Evolutionary conservation across 2,888 invertebrate genomes (phyloP), one percentile per base, ranked within the genome.

Genomic region (Drosophila mulleri): DNA sequence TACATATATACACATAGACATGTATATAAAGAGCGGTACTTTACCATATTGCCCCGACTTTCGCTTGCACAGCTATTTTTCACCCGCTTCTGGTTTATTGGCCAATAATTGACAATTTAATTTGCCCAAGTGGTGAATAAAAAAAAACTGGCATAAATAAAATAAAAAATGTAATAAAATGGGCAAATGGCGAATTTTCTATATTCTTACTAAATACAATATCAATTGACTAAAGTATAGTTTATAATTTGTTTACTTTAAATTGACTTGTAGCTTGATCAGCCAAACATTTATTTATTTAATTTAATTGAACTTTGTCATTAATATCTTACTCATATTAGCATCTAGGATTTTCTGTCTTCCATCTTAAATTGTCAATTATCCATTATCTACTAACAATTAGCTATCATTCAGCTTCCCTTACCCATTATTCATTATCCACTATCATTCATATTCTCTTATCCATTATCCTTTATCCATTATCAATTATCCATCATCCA

Each of bases 31-130:
- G 29, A 32, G 48, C 14, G 14, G 6, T 6, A 50, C 18, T 53
- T 23, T 62, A 68, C 58, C 70, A 72, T 84, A 75, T 78, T 69
- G 59, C 74, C 56, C 59, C 69, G 72, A 80, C 80, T 84, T 73
- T 77, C 66, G 74, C 67, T 72, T 70, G 78, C 83, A 63, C 35
- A 72, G 57, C 56, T 77, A 59, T 60, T 69, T 47, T 60, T 75
- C 32, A 58, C 32, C 18, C 50, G 58, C 59, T 26, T 32, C 62
- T 62, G 60, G 65, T 78, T 81, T 82, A 77, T 82, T 89, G 81
- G 79, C 80, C 83, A 85, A 90, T 92, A 88, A 91, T 91, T 92
- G 92, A 89, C 89, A 91, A 91, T 91, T 91, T 91, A 90, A 91
- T 91, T 91, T 91, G 80, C 76, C 84, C 83, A 84, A 89, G 80